Percentiles rank a stretch among this genome's conserved stretches.
phyloP scores from a whole-genome alignment of 2,113 vertebrate genomes.

The Sus scrofa region T2T-Sscrofa CM000812.6:79332501-79333000 shows the following conservation, averaged over 20 bases:
- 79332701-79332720: conserved; percentile 49
- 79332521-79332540: conserved; percentile 72
- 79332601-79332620: conserved; percentile 72
- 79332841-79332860: not conserved
- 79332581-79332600: conserved; percentile 73
- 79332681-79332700: conserved; percentile 55
- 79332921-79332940: conserved; percentile 50
- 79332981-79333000: conserved; percentile 26
- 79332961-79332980: conserved; percentile 58
- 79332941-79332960: not conserved
- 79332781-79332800: conserved; percentile 25
- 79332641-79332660: conserved; percentile 47
- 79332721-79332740: conserved; percentile 51
- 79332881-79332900: conserved; percentile 37
- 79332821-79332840: not conserved
- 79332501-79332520: conserved; percentile 72
- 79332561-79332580: conserved; percentile 78
- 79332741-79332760: not conserved
- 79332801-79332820: not conserved
- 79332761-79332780: conserved; percentile 42
- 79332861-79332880: conserved; percentile 39
- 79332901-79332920: conserved; percentile 27
- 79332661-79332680: conserved; percentile 63
- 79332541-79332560: conserved; percentile 70
- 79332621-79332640: conserved; percentile 71